phyloP scores from a whole-genome alignment of 2,888 invertebrate genomes.

The Xylota sylvarum region DNA sequence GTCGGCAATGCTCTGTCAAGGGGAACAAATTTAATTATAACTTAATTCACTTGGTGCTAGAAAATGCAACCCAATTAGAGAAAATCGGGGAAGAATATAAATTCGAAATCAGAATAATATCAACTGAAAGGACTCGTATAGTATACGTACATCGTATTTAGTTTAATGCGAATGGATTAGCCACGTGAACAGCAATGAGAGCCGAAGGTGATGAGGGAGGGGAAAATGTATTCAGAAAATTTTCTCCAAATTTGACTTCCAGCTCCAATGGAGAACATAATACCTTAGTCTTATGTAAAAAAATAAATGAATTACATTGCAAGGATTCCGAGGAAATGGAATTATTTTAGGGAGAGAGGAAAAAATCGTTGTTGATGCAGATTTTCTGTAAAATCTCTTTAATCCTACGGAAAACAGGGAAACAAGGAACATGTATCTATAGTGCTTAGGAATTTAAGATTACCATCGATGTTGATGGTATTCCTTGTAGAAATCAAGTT shows the following conservation, averaged over 20 bases:
- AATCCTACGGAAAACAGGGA: too few relatives aligned
- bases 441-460: too few relatives aligned
- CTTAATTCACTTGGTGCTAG: constrained; percentile 18
- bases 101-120: constrained; percentile 5
- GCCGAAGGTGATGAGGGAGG: constrained; percentile 3
- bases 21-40: constrained; percentile 22
- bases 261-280: constrained; percentile 10
- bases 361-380: neutral
- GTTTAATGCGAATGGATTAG: constrained; percentile 28
- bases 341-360: neutral
- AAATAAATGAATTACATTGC: neutral
- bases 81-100: neutral
- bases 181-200: constrained; percentile 17
- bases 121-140: neutral
- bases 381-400: neutral
- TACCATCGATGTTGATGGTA: too few relatives aligned
- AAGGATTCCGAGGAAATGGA: neutral
- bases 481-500: too few relatives aligned
- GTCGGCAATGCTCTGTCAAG: neutral
- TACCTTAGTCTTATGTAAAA: neutral
- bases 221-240: constrained; percentile 2
- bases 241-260: constrained; percentile 8
- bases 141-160: constrained; percentile 7
- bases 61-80: constrained; percentile 24
- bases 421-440: neutral